Percentiles rank a stretch among this genome's conserved stretches.
Conservation (phyloP, 1,140 invertebrate species). For the Saccostrea cuccullata region DNA sequence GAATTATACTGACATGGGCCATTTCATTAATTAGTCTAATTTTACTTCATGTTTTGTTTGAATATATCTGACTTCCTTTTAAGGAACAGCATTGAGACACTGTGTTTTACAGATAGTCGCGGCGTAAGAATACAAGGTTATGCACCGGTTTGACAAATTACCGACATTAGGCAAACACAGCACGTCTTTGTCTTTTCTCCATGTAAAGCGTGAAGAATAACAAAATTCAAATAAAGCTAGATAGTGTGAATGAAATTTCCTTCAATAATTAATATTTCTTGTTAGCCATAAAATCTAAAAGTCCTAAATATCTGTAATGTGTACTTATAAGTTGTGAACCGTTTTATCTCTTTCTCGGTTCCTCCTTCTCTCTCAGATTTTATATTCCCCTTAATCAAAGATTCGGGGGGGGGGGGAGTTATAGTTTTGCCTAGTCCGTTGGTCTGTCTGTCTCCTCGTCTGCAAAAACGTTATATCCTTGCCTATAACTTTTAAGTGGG, state of each 20-base stretch:
- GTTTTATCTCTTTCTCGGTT: no score
- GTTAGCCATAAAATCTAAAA: no score
- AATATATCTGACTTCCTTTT: conserved; percentile 10
- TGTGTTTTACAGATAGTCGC: conserved; percentile 12
- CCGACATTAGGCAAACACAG: not conserved
- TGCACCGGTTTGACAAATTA: conserved; percentile 22
- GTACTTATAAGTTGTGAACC: no score
- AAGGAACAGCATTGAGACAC: conserved; percentile 7
- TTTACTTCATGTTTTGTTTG: conserved; percentile 15
- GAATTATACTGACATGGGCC: not conserved
- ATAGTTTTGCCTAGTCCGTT: no score
- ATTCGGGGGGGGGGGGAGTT: no score
- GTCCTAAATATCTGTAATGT: no score
- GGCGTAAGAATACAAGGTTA: not conserved
- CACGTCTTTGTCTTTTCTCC: not conserved
- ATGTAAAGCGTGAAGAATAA: not conserved
- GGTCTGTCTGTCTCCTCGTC: no score
- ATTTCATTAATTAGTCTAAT: not conserved
- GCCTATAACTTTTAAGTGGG: no score
- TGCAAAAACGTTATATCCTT: no score
- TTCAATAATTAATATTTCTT: no score
- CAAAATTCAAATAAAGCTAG: not conserved
- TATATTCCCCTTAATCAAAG: no score
- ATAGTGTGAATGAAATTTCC: not conserved
- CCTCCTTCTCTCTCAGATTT: no score